These are phyloP conservation scores for Phallusia fumigata DNA, from an alignment of 23 tunicate genomes.

Conservation along the genomic window DNA sequence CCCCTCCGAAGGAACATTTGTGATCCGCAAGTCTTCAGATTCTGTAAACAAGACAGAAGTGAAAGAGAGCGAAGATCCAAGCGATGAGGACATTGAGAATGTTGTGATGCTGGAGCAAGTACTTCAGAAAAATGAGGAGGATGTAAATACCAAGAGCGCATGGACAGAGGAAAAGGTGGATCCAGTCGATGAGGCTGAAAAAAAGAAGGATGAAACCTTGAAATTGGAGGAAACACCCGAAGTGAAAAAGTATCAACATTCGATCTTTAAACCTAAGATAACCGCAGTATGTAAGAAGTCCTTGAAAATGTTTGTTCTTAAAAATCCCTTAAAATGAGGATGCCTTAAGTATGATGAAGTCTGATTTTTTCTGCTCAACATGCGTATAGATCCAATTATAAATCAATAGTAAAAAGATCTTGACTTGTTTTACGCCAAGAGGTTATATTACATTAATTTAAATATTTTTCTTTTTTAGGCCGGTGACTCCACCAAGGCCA, in stretches of 20 bases:
- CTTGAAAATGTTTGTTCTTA: too few species aligned
- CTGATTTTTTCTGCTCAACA: too few species aligned
- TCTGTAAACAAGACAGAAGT: neutral
- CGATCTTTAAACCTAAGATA: too few species aligned
- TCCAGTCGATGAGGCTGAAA: neutral
- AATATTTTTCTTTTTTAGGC: too few species aligned
- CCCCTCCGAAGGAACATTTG: neutral
- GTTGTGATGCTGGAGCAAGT: slow-evolving; percentile 11
- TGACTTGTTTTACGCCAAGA: too few species aligned
- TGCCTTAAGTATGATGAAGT: too few species aligned
- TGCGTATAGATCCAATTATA: too few species aligned
- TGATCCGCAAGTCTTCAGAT: slow-evolving; percentile 11
- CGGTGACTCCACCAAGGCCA: neutral
- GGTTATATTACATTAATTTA: too few species aligned
- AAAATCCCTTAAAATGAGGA: too few species aligned
- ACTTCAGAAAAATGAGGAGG: neutral
- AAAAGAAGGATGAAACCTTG: neutral
- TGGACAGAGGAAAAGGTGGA: neutral
- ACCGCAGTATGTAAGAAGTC: too few species aligned
- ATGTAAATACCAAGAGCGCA: neutral
- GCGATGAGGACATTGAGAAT: neutral
- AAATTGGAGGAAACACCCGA: neutral
- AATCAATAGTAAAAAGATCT: too few species aligned
- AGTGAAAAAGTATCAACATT: neutral
- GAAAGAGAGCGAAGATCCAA: neutral